Evolutionary conservation across 2,113 vertebrate genomes (phyloP), one percentile per base, ranked within the genome.

Genomic region (Mus spicilegus): DNA sequence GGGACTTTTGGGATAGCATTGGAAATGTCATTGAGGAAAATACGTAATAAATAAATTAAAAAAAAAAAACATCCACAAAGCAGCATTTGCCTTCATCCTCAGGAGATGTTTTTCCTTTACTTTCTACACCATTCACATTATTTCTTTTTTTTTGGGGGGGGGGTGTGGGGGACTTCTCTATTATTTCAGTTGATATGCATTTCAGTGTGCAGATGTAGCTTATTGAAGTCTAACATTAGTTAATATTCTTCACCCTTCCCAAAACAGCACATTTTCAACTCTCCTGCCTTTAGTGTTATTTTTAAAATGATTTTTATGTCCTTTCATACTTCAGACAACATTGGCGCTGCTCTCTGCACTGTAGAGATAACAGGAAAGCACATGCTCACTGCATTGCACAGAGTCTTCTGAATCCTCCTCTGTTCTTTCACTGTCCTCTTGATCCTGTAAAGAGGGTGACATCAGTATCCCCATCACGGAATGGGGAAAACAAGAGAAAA

Each of bases 181-280:
- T 81, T 69, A 16, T 89, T 89, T 86, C 39, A 63, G 24, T 86
- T 30, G 8, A 51, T 95, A 84, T 54, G 90, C 33, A 63, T 75
- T 86, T 67, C 80, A 54, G 72, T 26, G 42, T 33, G n/a, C 6
- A 65, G 26, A 82, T 10, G 72, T 33, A 39, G 33, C 17, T 46
- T 80, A 80, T 73, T 30, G 69, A 91, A 72, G 63, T 65, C 28
- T 77, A 61, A 81, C 95, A 93, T 90, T 65, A 63, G 33, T 75
- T 61, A 85, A 42, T 65, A 81, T 61, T 61, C 36, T 69, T 86
- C 12, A 51, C 46, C 5, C 30, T 81, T 92, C 30, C 72, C 39
- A 3, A 89, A 89, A 42, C n/a, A 84, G 51, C 14, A n/a, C 30
- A n/a, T 54, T 86, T 78, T 95, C 75, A 51, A 54, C 1, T 56